phyloP scores from a whole-genome alignment of 2,797 vertebrate genomes.

The Liasis olivaceus region DNA sequence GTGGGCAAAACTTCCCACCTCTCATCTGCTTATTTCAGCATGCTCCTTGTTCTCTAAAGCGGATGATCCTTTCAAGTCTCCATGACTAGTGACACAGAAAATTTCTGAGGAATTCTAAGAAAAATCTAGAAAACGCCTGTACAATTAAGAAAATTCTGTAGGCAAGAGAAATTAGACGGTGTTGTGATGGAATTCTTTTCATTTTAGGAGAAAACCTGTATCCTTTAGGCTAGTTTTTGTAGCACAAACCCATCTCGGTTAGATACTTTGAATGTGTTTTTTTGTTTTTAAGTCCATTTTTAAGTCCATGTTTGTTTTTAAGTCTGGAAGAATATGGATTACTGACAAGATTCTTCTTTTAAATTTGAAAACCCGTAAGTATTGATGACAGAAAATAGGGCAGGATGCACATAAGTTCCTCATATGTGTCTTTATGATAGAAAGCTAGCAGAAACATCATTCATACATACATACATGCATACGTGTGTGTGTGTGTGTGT shows the following conservation, averaged over 20 bases:
- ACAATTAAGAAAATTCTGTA: background rate
- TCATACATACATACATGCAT: background rate
- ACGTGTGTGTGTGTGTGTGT: background rate
- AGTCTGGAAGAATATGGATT: background rate
- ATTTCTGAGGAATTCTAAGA: background rate
- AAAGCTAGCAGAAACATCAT: background rate
- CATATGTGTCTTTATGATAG: background rate
- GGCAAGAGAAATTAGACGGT: background rate
- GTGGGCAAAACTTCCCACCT: conserved; percentile 52
- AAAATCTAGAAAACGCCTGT: background rate
- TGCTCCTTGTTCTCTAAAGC: background rate
- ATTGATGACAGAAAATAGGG: background rate
- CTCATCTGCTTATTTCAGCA: conserved; percentile 20
- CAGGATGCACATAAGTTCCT: background rate
- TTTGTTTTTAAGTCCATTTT: too few species aligned
- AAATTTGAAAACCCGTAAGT: background rate
- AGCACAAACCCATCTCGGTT: background rate
- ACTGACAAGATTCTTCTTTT: background rate
- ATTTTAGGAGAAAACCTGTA: background rate
- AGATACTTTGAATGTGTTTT: background rate
- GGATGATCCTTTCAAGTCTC: background rate
- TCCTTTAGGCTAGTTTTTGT: background rate
- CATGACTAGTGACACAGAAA: background rate
- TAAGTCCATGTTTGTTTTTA: background rate
- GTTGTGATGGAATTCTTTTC: background rate